Evolutionary conservation across 37 sponge, comb jelly and placozoan species (phyloP).

Genomic region (Dysidea cf. avara): DNA sequence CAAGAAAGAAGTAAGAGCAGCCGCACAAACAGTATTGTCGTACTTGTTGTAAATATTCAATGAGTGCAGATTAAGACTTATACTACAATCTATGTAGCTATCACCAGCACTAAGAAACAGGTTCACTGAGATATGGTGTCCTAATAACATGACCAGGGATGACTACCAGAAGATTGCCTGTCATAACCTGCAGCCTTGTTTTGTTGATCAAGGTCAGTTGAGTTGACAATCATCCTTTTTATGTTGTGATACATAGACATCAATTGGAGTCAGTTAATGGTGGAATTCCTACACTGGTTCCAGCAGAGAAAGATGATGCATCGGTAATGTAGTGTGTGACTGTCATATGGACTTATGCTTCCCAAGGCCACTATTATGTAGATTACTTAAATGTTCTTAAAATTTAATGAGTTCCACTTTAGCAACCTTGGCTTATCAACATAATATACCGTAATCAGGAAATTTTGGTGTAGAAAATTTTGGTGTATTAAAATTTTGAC

Average conservation of each 20-base stretch:
- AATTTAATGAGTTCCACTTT: too few species aligned
- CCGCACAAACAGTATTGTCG: not conserved
- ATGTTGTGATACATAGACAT: conserved; percentile 8
- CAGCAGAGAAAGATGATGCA: conserved; percentile 4
- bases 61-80: not conserved
- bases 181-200: conserved; percentile 33
- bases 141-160: conserved; percentile 28
- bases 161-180: conserved; percentile 26
- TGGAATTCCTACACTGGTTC: conserved; percentile 60
- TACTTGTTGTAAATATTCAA: not conserved
- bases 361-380: too few species aligned
- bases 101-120: conserved; percentile 97
- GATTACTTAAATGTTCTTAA: too few species aligned
- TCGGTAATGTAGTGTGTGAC: too few species aligned
- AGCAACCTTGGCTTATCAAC: too few species aligned
- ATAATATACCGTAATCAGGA: too few species aligned
- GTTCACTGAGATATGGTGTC: conserved; percentile 98
- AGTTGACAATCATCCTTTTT: not conserved
- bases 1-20: conserved; percentile 87
- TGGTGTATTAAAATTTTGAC: too few species aligned
- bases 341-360: too few species aligned
- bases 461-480: too few species aligned
- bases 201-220: conserved; percentile 3
- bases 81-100: conserved; percentile 46
- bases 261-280: conserved; percentile 50